Evolutionary conservation across 2,797 vertebrate genomes (phyloP), one percentile per base, ranked within the genome.

Genomic region (Podargus strigoides): DNA sequence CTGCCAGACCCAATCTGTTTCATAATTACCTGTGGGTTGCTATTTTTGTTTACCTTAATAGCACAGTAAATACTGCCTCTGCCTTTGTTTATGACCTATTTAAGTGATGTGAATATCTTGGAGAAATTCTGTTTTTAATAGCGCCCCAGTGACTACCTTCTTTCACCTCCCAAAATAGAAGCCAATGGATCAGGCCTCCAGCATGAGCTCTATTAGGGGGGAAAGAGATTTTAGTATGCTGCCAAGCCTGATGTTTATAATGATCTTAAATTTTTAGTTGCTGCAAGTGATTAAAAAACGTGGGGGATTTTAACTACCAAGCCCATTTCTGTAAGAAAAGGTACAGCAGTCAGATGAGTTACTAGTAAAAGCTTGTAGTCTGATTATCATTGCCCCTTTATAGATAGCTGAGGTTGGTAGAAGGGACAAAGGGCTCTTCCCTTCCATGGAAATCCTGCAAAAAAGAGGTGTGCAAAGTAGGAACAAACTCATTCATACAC

Each of bases 31-130:
- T 87, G 59, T 69, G 77, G 37, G 72, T 90, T 94, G 63, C 80
- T 97, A 96, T 96, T 97, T 97, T 97, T 97, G 95, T 97, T 97
- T 97, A 97, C 87, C 88, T 94, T 93, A 95, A 95, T 96, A 85
- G 85, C 82, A 85, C 63, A 76, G 90, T 91, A 94, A 94, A 96
- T 89, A 91, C 69, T 72, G 49, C 89, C 95, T 94, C 87, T 85
- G 77, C 88, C 64, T 94, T 94, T 95, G 52, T 95, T 95, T 85
- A 95, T 88, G 95, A 77, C 76, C 42, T 91, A 87, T 75, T 92
- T 93, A 93, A 95, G n/a, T 47, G 64, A 82, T 84, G 77, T 4
- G 41, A 94, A 92, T 90, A 77, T 94, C 69, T 93, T 93, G 88
- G 94, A 94, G 87, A 93, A 87, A 89, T 88, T 85, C 59, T 87